phyloP scores from a whole-genome alignment of 2,113 vertebrate species.

The Ageneiosus marmoratus region DNA sequence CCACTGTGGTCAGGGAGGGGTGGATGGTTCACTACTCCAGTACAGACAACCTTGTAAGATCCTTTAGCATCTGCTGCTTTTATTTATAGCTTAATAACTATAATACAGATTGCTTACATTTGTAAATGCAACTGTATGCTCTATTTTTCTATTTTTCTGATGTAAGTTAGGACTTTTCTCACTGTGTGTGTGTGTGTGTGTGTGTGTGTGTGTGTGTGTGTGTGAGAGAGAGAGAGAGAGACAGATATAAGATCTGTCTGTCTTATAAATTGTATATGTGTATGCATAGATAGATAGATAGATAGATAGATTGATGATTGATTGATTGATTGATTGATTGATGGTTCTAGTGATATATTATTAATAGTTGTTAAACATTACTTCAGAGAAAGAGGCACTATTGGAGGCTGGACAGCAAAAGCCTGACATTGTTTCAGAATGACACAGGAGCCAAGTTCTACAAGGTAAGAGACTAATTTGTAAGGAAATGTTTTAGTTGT shows the following conservation, averaged over 20 bases:
- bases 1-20: conserved; percentile 96
- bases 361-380: conserved; percentile 33
- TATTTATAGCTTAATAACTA: not conserved
- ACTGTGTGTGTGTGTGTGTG: not conserved
- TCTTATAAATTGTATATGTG: not conserved
- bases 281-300: not conserved
- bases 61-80: not conserved
- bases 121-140: not conserved
- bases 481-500: not conserved
- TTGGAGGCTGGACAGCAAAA: conserved; percentile 97
- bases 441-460: conserved; percentile 97
- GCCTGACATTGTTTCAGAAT: conserved; percentile 94
- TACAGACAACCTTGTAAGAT: conserved; percentile 93
- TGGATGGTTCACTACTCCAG: conserved; percentile 99
- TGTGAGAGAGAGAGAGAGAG: no score
- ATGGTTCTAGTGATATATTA: not conserved
- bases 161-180: not conserved
- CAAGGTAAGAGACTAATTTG: conserved; percentile 74
- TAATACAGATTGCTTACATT: not conserved
- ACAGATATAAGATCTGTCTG: not conserved
- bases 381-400: conserved; percentile 95
- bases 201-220: not conserved
- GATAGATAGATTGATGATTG: not conserved
- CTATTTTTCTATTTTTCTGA: not conserved
- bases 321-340: not conserved